Percentiles rank a stretch among this genome's conserved stretches.
These are phyloP conservation scores for Phoxinus dragarum DNA, from an alignment of 2,797 vertebrate species.

Conservation along the genomic window DNA sequence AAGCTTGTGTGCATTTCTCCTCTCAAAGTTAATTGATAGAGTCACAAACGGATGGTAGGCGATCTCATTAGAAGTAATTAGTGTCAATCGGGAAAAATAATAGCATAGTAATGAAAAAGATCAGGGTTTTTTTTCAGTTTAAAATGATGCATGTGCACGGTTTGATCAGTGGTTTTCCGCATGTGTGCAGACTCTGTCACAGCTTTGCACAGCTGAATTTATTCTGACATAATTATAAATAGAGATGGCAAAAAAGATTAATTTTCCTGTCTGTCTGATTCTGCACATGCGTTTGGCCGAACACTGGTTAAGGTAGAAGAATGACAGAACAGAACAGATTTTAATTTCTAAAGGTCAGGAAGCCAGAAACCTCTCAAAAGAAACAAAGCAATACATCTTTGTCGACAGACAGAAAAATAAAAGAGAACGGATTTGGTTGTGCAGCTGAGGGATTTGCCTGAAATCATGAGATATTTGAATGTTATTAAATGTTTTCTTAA, in stretches of 20 bases:
- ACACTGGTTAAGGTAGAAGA: constrained; percentile 31
- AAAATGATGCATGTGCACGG: constrained; percentile 1
- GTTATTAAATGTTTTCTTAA: constrained; percentile 30
- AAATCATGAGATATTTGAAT: constrained; percentile 28
- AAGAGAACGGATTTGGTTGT: not conserved
- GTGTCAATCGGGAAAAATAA: constrained; percentile 45
- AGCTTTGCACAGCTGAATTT: constrained; percentile 10
- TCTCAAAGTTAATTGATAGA: constrained; percentile 46
- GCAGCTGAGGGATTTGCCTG: not conserved
- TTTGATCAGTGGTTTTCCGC: not conserved
- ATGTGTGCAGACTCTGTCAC: not conserved
- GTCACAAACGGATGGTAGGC: constrained; percentile 37
- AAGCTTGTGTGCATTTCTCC: constrained; percentile 26
- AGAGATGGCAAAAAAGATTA: constrained; percentile 57
- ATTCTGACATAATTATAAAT: constrained; percentile 37
- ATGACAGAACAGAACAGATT: constrained; percentile 47
- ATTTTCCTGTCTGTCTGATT: constrained; percentile 61
- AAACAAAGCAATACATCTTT: constrained; percentile 16
- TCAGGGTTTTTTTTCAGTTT: not conserved
- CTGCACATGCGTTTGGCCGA: constrained; percentile 57
- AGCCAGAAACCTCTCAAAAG: not conserved
- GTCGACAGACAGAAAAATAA: not conserved
- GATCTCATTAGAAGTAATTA: constrained; percentile 46
- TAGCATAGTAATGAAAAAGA: constrained; percentile 39
- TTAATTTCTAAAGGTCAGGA: constrained; percentile 3